These are phyloP conservation scores for Euborellia annulipes DNA, from an alignment of 1,140 invertebrate species.

Conservation along the genomic window DNA sequence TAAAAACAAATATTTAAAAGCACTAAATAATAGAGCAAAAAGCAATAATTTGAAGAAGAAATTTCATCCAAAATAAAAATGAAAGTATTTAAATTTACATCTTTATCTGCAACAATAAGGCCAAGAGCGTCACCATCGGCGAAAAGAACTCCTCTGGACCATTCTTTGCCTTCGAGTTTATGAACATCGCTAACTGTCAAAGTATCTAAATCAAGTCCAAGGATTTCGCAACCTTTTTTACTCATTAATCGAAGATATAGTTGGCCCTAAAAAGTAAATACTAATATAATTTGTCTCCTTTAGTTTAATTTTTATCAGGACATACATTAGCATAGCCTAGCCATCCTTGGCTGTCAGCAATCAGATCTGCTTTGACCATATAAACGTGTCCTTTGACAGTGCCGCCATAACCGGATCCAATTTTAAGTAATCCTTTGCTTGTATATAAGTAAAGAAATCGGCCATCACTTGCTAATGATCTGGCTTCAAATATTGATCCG, in stretches of 20 bases:
- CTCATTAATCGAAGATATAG: conserved; percentile 32
- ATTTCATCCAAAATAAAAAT: too few species aligned
- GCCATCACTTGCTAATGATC: conserved; percentile 71
- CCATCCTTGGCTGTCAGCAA: conserved; percentile 56
- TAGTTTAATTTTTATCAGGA: conserved; percentile 13
- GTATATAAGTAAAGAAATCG: conserved; percentile 72
- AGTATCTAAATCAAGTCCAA: conserved; percentile 29
- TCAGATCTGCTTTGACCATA: conserved; percentile 61
- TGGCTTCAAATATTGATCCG: conserved; percentile 22
- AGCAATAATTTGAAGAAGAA: too few species aligned
- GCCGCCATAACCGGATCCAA: conserved; percentile 83
- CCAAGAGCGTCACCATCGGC: conserved; percentile 72
- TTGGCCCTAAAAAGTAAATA: conserved; percentile 30
- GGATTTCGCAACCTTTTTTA: conserved; percentile 23
- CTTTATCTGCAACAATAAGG: conserved; percentile 60
- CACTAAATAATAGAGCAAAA: too few species aligned
- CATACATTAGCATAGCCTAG: conserved; percentile 69
- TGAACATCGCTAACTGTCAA: conserved; percentile 28
- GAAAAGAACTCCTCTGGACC: conserved; percentile 55
- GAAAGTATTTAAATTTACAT: conserved; percentile 54
- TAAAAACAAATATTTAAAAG: too few species aligned
- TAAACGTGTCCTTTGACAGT: conserved; percentile 79
- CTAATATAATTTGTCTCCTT: background rate
- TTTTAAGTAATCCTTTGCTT: conserved; percentile 65
- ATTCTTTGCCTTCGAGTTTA: conserved; percentile 43